These are phyloP conservation scores for Drosophila navojoa DNA, from an alignment of 1,140 invertebrate genomes.

Conservation along the genomic window DNA sequence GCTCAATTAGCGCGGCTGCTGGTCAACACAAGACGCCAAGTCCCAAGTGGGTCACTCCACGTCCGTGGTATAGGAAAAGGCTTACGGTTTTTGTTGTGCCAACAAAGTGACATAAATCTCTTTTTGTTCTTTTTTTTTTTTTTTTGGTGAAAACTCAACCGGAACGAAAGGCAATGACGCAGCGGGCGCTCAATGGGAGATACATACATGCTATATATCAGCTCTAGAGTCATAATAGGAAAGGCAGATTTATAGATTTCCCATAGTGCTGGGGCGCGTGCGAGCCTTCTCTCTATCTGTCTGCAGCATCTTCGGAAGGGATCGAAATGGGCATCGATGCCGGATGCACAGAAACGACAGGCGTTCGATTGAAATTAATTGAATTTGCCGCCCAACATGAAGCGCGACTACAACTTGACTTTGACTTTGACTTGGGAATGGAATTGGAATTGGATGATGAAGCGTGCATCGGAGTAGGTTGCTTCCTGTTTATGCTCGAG, in stretches of 20 bases:
- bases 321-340: conserved; percentile 58
- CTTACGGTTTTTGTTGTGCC: conserved; percentile 47
- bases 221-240: conserved; percentile 63
- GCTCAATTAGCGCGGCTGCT: conserved; percentile 70
- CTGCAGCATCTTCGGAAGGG: conserved; percentile 46
- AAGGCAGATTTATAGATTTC: conserved; percentile 61
- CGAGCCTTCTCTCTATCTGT: conserved; percentile 50
- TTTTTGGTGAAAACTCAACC: conserved; percentile 59
- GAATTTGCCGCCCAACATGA: conserved; percentile 70
- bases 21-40: conserved; percentile 30
- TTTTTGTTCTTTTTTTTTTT: no score
- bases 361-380: conserved; percentile 84
- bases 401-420: conserved; percentile 30
- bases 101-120: conserved; percentile 81
- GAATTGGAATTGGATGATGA: conserved; percentile 42
- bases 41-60: conserved; percentile 77
- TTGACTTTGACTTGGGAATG: conserved; percentile 4
- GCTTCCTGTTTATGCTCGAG: conserved; percentile 79
- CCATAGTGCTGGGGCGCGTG: conserved; percentile 42
- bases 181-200: conserved; percentile 53
- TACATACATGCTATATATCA: background rate
- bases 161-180: conserved; percentile 77
- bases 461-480: conserved; percentile 46
- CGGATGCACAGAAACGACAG: conserved; percentile 77
- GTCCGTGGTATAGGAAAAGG: conserved; percentile 14